These are phyloP conservation scores for Eustalomyia histrio DNA, from an alignment of 2,888 invertebrate genomes.

Conservation along the genomic window DNA sequence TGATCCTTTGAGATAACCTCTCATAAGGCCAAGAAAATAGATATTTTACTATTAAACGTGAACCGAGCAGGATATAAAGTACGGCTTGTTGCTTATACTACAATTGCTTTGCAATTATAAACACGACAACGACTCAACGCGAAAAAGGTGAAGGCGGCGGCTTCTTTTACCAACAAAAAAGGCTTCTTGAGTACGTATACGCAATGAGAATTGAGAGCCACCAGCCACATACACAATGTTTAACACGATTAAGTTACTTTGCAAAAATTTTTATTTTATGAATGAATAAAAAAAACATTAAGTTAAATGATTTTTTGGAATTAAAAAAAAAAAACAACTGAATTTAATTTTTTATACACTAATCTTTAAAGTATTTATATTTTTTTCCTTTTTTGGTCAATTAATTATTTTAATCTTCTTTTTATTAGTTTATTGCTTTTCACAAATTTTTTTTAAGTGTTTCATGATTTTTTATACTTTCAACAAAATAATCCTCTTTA, in stretches of 20 bases:
- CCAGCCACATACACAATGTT: constrained; percentile 49
- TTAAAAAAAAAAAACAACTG: background rate
- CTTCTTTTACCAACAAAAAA: constrained; percentile 37
- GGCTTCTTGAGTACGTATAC: constrained; percentile 61
- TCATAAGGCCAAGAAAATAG: background rate
- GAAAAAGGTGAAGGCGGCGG: constrained; percentile 44
- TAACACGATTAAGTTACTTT: constrained; percentile 25
- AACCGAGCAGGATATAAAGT: background rate
- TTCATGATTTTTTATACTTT: constrained; percentile 1
- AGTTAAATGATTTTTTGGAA: no score
- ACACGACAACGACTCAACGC: constrained; percentile 19
- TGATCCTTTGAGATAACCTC: background rate
- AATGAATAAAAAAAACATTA: no score
- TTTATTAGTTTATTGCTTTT: constrained; percentile 4
- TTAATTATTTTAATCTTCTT: constrained; percentile 10
- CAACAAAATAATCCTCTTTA: background rate
- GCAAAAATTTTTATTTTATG: constrained; percentile 12
- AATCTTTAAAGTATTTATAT: background rate
- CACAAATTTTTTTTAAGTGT: background rate
- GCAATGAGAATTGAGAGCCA: constrained; percentile 50
- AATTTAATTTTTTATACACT: background rate
- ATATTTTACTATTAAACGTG: background rate
- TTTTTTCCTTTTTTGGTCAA: constrained; percentile 42
- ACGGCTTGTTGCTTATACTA: background rate
- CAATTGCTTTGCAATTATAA: background rate